Evolutionary conservation across 1,140 invertebrate species (phyloP).

Genomic region (Brachionus koreanus): DNA sequence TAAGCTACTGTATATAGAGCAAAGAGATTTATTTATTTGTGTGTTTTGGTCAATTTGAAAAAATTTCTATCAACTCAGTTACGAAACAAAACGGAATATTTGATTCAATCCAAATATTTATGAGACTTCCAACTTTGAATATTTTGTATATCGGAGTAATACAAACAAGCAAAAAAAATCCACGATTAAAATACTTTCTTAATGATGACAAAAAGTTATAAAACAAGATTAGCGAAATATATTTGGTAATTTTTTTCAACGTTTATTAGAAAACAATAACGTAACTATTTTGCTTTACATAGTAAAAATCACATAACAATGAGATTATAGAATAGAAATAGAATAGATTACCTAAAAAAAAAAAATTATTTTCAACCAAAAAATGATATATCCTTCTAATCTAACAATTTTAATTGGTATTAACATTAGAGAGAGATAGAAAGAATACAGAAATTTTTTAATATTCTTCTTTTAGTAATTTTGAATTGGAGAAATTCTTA

Average conservation of each 20-base stretch:
- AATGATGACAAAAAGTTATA: conserved; percentile 26
- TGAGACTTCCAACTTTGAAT: not conserved
- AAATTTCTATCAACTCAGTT: not conserved
- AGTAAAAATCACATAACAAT: not conserved
- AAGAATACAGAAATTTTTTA: not conserved
- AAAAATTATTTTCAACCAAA: not conserved
- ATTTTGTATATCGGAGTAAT: not conserved
- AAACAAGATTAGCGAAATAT: conserved; percentile 17
- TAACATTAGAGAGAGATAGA: not conserved
- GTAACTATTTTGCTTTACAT: not conserved
- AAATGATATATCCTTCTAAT: not conserved
- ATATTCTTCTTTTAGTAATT: not conserved
- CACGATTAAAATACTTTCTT: not conserved
- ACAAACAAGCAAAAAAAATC: not conserved
- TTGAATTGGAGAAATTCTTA: not conserved
- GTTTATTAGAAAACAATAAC: not conserved
- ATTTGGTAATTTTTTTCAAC: conserved; percentile 14
- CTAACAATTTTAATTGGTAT: conserved; percentile 3
- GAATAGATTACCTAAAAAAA: not conserved
- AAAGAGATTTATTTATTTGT: not conserved
- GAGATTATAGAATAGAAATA: not conserved
- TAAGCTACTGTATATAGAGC: not conserved
- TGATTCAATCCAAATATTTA: not conserved
- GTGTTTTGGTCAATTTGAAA: not conserved
- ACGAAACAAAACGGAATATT: not conserved